Evolutionary conservation across 2,888 invertebrate species (phyloP).

Genomic region (Lydus trimaculatus): DNA sequence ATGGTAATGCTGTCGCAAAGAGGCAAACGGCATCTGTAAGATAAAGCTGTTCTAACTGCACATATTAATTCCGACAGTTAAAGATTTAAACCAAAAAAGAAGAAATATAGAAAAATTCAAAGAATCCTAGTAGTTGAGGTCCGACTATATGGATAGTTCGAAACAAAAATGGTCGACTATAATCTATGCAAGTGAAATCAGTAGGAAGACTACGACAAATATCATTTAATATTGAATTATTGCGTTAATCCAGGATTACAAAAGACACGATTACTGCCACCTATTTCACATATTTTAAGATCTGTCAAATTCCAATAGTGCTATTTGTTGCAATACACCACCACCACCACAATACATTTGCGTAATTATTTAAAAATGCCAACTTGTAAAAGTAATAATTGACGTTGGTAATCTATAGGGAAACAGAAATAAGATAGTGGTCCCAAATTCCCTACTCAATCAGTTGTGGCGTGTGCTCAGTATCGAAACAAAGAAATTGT

Average conservation of each 20-base stretch:
- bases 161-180: constrained; percentile 16
- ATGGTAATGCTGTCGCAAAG: constrained; percentile 57
- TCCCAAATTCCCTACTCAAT: constrained; percentile 60
- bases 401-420: constrained; percentile 51
- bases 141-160: constrained; percentile 9
- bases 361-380: constrained; percentile 6
- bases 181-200: constrained; percentile 29
- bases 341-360: not conserved
- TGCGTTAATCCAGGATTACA: constrained; percentile 53
- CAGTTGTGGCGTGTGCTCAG: constrained; percentile 57
- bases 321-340: not conserved
- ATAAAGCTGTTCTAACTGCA: constrained; percentile 58
- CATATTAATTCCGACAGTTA: constrained; percentile 57
- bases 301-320: constrained; percentile 55
- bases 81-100: not conserved
- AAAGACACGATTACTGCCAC: constrained; percentile 50
- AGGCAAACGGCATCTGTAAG: constrained; percentile 56
- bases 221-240: constrained; percentile 54
- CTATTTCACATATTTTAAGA: constrained; percentile 48
- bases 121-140: not conserved
- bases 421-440: constrained; percentile 48
- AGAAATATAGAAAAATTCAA: not conserved
- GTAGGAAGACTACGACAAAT: constrained; percentile 50
- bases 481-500: constrained; percentile 60
- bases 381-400: constrained; percentile 50